Percentiles rank a stretch among this genome's conserved stretches.
Evolutionary conservation across 2,797 vertebrate genomes (phyloP).

Genomic region (Cuculus canorus): DNA sequence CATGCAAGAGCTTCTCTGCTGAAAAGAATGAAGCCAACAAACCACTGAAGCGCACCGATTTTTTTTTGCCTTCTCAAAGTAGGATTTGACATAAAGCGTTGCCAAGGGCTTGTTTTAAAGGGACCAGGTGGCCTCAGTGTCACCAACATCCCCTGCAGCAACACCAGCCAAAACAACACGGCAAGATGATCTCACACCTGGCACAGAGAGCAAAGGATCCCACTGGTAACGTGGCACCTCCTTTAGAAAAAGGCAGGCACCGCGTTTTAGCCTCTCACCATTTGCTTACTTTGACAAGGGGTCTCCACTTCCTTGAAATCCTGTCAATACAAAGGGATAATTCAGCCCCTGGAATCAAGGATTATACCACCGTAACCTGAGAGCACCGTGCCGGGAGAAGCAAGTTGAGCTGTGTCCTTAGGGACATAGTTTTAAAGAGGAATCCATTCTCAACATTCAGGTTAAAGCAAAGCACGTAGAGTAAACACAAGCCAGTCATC

Average conservation of each 20-base stretch:
- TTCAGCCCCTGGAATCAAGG: neutral
- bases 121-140: neutral
- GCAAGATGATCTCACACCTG: neutral
- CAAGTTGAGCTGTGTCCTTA: neutral
- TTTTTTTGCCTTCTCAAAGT: neutral
- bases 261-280: neutral
- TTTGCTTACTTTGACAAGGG: neutral
- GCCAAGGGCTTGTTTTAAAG: neutral
- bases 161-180: neutral
- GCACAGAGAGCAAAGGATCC: neutral
- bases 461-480: neutral
- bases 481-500: neutral
- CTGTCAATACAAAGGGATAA: neutral
- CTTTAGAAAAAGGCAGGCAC: neutral
- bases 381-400: neutral
- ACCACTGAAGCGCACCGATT: neutral
- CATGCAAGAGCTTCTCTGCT: neutral
- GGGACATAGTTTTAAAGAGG: neutral
- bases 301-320: neutral
- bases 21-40: neutral
- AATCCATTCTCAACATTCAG: neutral
- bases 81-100: neutral
- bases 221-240: neutral
- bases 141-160: neutral
- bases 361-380: neutral